phyloP scores from a whole-genome alignment of 2,888 invertebrate species.

The Tipula unca region DNA sequence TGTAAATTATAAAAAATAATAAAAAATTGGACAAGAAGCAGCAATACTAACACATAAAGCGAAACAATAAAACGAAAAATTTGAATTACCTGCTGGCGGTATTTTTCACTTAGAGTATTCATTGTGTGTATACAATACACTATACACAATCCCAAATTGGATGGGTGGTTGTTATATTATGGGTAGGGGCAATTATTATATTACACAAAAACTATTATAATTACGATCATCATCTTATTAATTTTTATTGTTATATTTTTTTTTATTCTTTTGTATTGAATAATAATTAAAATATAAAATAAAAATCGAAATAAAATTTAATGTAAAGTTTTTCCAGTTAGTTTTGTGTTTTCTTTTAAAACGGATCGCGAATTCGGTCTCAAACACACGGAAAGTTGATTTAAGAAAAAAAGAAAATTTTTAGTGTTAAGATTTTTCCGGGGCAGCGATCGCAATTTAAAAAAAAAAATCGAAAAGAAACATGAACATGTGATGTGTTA shows the following conservation, averaged over 20 bases:
- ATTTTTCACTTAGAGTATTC: not conserved
- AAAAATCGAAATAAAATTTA: not conserved
- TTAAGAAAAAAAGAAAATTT: not conserved
- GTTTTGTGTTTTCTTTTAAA: conserved; percentile 14
- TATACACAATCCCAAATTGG: not conserved
- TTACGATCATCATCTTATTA: conserved; percentile 9
- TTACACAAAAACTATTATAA: not conserved
- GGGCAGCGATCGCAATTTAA: not conserved
- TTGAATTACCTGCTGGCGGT: not conserved
- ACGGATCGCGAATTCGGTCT: not conserved
- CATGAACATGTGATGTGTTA: not conserved
- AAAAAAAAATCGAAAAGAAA: not conserved
- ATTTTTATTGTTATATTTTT: not conserved
- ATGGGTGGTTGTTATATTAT: not conserved
- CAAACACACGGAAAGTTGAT: not conserved
- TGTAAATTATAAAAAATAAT: not conserved
- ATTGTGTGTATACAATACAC: not conserved
- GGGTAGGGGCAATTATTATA: not conserved
- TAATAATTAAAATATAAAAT: not conserved
- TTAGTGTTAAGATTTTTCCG: not conserved
- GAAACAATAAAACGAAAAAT: not conserved
- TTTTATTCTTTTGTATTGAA: not conserved
- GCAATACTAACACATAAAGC: not conserved
- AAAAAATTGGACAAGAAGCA: not conserved
- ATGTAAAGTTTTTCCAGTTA: not conserved